These are phyloP conservation scores for Drosophila micromelanica DNA, from an alignment of 1,140 invertebrate genomes.

Conservation along the genomic window DNA sequence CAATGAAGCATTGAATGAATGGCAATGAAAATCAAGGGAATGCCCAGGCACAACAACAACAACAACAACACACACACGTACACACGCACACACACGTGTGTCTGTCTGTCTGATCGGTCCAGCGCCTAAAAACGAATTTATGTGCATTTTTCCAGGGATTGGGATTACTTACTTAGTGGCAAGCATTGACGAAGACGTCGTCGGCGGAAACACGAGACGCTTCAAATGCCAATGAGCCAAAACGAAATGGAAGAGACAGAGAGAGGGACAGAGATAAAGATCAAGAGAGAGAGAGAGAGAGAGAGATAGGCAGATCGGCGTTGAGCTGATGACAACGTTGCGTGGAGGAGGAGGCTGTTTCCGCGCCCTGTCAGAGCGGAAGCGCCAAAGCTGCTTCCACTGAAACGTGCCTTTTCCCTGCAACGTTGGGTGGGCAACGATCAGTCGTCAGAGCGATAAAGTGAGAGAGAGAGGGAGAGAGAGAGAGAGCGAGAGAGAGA, in stretches of 20 bases:
- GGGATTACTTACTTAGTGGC: constrained; percentile 76
- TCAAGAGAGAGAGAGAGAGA: background rate
- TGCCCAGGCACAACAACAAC: background rate
- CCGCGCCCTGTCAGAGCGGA: constrained; percentile 33
- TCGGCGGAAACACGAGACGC: constrained; percentile 72
- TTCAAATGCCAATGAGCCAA: constrained; percentile 74
- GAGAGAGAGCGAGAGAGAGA: background rate
- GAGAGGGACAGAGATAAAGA: background rate
- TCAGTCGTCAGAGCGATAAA: background rate
- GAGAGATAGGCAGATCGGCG: constrained; percentile 5
- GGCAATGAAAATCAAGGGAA: constrained; percentile 53
- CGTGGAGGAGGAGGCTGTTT: constrained; percentile 33
- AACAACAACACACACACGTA: background rate
- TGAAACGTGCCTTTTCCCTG: constrained; percentile 18
- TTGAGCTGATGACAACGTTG: constrained; percentile 47
- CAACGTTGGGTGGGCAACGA: constrained; percentile 35
- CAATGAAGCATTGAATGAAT: constrained; percentile 79
- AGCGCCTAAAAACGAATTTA: constrained; percentile 59
- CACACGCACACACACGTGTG: constrained; percentile 9
- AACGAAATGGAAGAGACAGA: too few relatives aligned
- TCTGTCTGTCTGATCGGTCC: constrained; percentile 6
- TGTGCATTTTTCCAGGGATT: constrained; percentile 71
- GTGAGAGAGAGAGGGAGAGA: constrained; percentile 9
- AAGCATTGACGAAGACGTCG: constrained; percentile 33
- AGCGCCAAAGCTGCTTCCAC: constrained; percentile 22